A percentile compares a stretch with the other conserved stretches of the same genome.
These are phyloP conservation scores for Acronicta leporina DNA, from an alignment of 2,888 invertebrate genomes.

Conservation along the genomic window DNA sequence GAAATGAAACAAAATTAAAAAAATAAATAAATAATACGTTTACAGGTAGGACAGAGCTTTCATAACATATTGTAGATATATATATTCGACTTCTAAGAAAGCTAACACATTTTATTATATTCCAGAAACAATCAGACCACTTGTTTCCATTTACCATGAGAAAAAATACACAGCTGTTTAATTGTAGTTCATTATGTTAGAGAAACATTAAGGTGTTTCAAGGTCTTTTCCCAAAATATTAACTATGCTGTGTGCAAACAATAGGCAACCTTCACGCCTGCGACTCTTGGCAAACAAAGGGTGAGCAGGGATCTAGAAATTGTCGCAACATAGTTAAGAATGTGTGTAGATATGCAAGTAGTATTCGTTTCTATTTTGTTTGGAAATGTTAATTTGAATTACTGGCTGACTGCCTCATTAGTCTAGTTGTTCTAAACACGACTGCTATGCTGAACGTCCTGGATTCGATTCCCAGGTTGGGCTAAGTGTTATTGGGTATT, in stretches of 20 bases:
- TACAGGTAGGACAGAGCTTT: too few relatives aligned
- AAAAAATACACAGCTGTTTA: conserved; percentile 41
- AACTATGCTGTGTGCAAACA: conserved; percentile 42
- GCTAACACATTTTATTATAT: not conserved
- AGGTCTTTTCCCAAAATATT: conserved; percentile 57
- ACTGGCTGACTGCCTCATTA: too few relatives aligned
- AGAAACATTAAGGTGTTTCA: conserved; percentile 31
- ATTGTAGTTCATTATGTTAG: conserved; percentile 37
- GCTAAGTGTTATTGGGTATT: too few relatives aligned
- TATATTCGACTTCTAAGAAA: not conserved
- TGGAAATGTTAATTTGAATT: too few relatives aligned
- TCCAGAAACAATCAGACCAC: not conserved
- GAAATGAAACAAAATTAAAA: too few relatives aligned
- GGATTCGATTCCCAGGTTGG: too few relatives aligned
- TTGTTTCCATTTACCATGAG: conserved; percentile 29
- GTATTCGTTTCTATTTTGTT: not conserved
- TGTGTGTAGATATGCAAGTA: not conserved
- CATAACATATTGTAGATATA: too few relatives aligned
- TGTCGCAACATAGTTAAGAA: conserved; percentile 40
- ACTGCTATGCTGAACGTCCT: too few relatives aligned
- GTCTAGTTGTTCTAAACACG: too few relatives aligned
- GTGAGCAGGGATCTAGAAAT: conserved; percentile 26
- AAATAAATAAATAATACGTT: too few relatives aligned
- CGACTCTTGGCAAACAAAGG: conserved; percentile 45
- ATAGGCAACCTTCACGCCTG: conserved; percentile 53